Evolutionary conservation across 2,113 vertebrate genomes (phyloP).

Genomic region (Elachura formosa): DNA sequence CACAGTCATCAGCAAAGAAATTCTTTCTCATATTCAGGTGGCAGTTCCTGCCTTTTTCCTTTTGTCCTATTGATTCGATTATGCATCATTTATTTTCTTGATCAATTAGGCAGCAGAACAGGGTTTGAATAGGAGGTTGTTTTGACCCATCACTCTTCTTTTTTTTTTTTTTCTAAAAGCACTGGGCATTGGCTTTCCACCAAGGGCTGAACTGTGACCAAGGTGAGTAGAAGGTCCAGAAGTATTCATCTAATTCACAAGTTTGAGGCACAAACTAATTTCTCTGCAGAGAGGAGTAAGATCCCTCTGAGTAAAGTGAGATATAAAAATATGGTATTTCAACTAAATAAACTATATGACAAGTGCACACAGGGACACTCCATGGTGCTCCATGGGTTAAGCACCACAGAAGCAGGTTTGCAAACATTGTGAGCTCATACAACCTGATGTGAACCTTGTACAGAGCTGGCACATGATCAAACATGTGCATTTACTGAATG

Average conservation of each 20-base stretch:
- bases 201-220: background rate
- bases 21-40: background rate
- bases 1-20: background rate
- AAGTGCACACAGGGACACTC: background rate
- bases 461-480: background rate
- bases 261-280: background rate
- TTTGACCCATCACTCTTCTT: background rate
- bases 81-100: background rate
- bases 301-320: background rate
- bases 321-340: background rate
- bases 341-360: background rate
- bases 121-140: background rate
- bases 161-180: background rate
- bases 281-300: background rate
- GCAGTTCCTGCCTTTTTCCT: background rate
- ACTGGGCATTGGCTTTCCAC: background rate
- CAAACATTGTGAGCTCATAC: background rate
- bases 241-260: background rate
- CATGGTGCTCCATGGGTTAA: background rate
- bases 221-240: background rate
- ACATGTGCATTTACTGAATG: background rate
- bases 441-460: background rate
- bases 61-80: background rate
- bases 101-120: background rate
- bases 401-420: background rate